Base-by-base conservation (phyloP, 2,797 vertebrate genomes). In the Pelochelys cantorii region DNA sequence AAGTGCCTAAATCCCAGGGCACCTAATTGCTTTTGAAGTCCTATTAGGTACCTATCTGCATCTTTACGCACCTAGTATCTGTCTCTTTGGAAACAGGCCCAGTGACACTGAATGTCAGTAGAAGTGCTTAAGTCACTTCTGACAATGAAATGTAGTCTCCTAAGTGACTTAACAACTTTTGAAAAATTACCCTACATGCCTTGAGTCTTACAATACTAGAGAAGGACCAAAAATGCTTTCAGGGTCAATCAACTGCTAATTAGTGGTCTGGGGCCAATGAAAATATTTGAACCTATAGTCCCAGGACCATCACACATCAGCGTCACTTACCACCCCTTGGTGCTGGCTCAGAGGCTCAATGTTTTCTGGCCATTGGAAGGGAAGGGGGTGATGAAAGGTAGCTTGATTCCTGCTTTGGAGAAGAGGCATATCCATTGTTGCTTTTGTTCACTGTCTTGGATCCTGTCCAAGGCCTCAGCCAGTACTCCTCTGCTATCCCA, bases 161-260 rank as follows among this genome's bases (percentile, higher is more conserved):
- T 60, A 60, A 29, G n/a, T 34, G 8, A 37, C 17, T 71, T 71
- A 71, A 84, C 1, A 11, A 57, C 20, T 88, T 83, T 2, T 25
- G 29, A 71, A 83, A 90, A 86, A 0, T 25, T 74, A 80, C 8
- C n/a, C 4, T 60, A 34, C 57, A 48, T 85, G 4, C 2, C 75
- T 81, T 74, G 52, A 17, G 29, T 2, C 1, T 25, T 75, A 31
- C 57, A 92, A 91, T 17, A 54, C 11, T 22, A 3, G 5, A 0
- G 0, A 1, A 4, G 54, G 25, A 57, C 0, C 14, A 86, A 17
- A 9, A 77, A 79, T 3, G 48, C 59, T 27, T 4, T 11, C 34
- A 78, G 48, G 11, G n/a, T 85, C 78, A 53, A 83, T 81, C 88
- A 87, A 2, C 17, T 15, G 18, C 0, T 5, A 4, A 79, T 60